Base-by-base conservation (phyloP, 2,113 vertebrate genomes). In the Micromys minutus region DNA sequence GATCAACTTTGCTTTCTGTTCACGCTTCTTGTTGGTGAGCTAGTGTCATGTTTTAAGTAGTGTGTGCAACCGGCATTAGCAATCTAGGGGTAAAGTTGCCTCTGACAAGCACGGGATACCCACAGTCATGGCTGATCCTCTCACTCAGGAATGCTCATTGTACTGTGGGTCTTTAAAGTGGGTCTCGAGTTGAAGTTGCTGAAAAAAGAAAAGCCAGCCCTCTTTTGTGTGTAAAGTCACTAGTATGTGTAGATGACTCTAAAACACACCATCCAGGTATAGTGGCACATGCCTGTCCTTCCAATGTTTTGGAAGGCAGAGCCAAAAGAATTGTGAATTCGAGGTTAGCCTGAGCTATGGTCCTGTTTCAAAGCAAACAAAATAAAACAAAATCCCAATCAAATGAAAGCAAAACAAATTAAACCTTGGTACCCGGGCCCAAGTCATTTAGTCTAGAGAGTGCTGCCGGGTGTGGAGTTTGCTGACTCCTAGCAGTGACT, bases 1-100 rank as follows among this genome's bases (percentile, higher is more conserved):
- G 72, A 94, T 83, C 36, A 76, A 0, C 77, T 94, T 95, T 36
- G 89, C 17, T 87, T 96, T 91, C 69, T 76, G 50, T 71, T 79
- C 42, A 47, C 0, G 29, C n/a, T 92, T 69, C 57, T 79, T 0
- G 45, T 76, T 91, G 11, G 2, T 76, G 47, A 50, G 34, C 61
- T 19, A 55, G 26, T 67, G 5, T 77, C 47, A 15, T 21, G n/a
- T 86, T 89, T 93, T 59, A 57, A 39, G 63, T 76, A 36, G 29
- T 39, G 9, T 10, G 39, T 61, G 6, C 42, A 77, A 0, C 26
- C 17, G 65, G 24, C 31, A 36, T 42, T 59, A 80, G 63, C 24
- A 34, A 75, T 17, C 6, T 17, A n/a, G 69, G 69, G 5, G 61
- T 7, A 21, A 1, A 36, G 55, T 8, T 96, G 80, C n/a, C n/a